Evolutionary conservation across 2,797 vertebrate species (phyloP).

Genomic region (Muraenolepis orangiensis): DNA sequence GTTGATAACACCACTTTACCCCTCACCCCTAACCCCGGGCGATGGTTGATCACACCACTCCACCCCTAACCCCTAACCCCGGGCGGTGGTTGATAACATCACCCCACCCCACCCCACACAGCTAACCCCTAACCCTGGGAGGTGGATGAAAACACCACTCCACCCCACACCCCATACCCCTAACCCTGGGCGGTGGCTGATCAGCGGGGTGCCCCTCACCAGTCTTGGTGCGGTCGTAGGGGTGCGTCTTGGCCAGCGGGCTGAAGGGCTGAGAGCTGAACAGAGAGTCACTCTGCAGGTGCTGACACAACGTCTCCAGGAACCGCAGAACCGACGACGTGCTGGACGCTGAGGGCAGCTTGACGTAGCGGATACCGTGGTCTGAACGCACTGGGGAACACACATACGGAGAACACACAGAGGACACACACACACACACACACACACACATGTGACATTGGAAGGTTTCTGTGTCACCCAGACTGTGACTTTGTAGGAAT

Average conservation of each 20-base stretch:
- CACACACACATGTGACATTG: background rate
- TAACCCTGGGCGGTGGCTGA: too few relatives aligned
- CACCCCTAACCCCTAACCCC: too few relatives aligned
- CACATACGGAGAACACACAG: slow-evolving; percentile 12
- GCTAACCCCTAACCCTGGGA: background rate
- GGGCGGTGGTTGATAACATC: too few relatives aligned
- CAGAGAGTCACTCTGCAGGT: slow-evolving; percentile 88
- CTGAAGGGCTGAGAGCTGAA: slow-evolving; percentile 96
- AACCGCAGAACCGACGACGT: slow-evolving; percentile 92
- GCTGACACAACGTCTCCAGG: slow-evolving; percentile 92
- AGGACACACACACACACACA: background rate
- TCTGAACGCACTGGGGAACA: slow-evolving; percentile 83
- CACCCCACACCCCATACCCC: too few relatives aligned
- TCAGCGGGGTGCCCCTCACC: slow-evolving; percentile 57
- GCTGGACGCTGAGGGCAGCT: slow-evolving; percentile 90
- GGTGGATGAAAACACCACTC: too few relatives aligned
- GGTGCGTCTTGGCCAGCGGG: slow-evolving; percentile 66
- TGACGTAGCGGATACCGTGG: slow-evolving; percentile 87
- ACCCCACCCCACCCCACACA: too few relatives aligned
- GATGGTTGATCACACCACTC: too few relatives aligned
- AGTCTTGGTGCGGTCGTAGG: slow-evolving; percentile 79
- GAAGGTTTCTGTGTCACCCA: too few relatives aligned
- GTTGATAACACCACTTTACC: too few relatives aligned
- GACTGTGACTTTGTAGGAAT: too few relatives aligned
- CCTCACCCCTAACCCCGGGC: too few relatives aligned